A percentile compares a stretch with the other conserved stretches of the same genome.
phyloP scores from a whole-genome alignment of 2,888 invertebrate species.

The Leptinotarsa juncta region DNA sequence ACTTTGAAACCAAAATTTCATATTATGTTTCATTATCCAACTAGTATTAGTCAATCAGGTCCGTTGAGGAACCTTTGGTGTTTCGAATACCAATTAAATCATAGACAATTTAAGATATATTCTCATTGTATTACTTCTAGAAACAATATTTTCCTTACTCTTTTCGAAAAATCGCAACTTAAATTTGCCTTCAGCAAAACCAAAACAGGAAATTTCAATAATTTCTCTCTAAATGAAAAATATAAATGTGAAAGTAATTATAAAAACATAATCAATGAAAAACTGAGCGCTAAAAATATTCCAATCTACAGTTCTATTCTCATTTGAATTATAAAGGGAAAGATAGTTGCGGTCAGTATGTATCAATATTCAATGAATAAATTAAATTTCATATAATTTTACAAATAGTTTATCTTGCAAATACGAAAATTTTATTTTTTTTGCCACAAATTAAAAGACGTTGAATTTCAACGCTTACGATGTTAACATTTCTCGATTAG shows the following conservation, averaged over 20 bases:
- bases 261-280: too few relatives aligned
- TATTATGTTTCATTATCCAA: not conserved
- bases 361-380: not conserved
- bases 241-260: too few relatives aligned
- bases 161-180: not conserved
- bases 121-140: conserved; percentile 9
- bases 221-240: too few relatives aligned
- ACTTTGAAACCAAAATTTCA: not conserved
- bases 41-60: not conserved
- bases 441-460: not conserved
- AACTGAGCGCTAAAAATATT: too few relatives aligned
- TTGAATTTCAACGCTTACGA: not conserved
- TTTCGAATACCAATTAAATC: conserved; percentile 7
- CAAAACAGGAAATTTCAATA: too few relatives aligned
- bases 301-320: too few relatives aligned
- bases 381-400: not conserved
- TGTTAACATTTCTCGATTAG: not conserved
- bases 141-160: conserved; percentile 8
- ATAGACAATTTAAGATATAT: conserved; percentile 13
- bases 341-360: not conserved
- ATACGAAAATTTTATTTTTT: too few relatives aligned
- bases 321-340: not conserved
- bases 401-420: not conserved
- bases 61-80: not conserved
- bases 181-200: too few relatives aligned